Percentiles rank a stretch among this genome's conserved stretches.
Conservation (phyloP, 2,113 vertebrate genomes). For the Cololabis saira region DNA sequence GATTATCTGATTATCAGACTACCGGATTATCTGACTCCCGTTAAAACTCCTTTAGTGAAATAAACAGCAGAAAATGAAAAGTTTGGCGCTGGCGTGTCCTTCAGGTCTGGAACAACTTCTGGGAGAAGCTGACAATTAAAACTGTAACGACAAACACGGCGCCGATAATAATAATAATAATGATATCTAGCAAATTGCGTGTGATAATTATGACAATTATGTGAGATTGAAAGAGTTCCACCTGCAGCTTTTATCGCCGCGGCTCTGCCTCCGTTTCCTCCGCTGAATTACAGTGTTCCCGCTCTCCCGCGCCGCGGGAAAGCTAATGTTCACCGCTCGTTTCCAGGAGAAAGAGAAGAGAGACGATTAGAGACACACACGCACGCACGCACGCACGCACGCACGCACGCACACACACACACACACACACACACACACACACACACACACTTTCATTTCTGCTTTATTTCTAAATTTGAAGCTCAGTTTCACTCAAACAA, state of each 20-base stretch:
- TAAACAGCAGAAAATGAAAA: no score
- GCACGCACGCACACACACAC: no score
- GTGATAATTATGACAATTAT: slow-evolving; percentile 51
- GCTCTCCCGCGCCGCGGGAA: slow-evolving; percentile 64
- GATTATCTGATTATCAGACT: no score
- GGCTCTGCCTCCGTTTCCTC: slow-evolving; percentile 40
- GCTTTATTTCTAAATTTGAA: slow-evolving; percentile 41
- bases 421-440: no score
- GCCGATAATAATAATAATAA: slow-evolving; percentile 20
- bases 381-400: no score
- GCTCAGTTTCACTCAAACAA: slow-evolving; percentile 6
- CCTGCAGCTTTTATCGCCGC: slow-evolving; percentile 68
- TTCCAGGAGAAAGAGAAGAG: slow-evolving; percentile 83
- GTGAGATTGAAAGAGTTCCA: slow-evolving; percentile 52
- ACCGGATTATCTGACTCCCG: no score
- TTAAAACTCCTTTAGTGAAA: no score
- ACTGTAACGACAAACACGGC: slow-evolving; percentile 9
- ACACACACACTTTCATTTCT: slow-evolving; percentile 29
- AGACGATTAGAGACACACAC: slow-evolving; percentile 85
- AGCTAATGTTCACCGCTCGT: slow-evolving; percentile 86
- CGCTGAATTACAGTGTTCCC: slow-evolving; percentile 79
- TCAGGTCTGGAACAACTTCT: slow-evolving; percentile 9
- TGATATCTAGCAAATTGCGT: slow-evolving; percentile 45
- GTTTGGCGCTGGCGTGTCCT: no score
- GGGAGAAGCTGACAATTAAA: slow-evolving; percentile 26